Percentiles rank a stretch among this genome's conserved stretches.
phyloP scores from a whole-genome alignment of 2,888 invertebrate genomes.

The Nysson spinosus region DNA sequence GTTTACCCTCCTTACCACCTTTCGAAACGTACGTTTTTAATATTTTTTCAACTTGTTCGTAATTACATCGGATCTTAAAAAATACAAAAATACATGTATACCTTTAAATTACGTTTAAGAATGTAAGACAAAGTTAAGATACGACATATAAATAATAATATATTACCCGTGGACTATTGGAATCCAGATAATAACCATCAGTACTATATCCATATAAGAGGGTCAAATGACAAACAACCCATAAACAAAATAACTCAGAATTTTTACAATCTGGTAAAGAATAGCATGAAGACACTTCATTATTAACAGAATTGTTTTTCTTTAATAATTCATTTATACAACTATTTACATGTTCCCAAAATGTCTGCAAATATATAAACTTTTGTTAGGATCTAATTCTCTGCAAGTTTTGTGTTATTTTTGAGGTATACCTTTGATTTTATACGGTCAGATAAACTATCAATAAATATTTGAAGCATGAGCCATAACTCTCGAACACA shows the following conservation, averaged over 20 bases:
- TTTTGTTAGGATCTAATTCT: not conserved
- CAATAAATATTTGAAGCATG: constrained; percentile 77
- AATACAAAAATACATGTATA: constrained; percentile 9
- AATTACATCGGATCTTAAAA: constrained; percentile 72
- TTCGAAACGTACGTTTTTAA: constrained; percentile 77
- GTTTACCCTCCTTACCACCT: constrained; percentile 70
- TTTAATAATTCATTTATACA: constrained; percentile 68
- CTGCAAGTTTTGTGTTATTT: too few species aligned
- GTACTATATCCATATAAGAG: constrained; percentile 75
- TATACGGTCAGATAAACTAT: constrained; percentile 67
- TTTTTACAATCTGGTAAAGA: constrained; percentile 64
- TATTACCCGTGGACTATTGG: constrained; percentile 63
- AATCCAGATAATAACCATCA: constrained; percentile 73
- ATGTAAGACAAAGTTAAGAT: not conserved
- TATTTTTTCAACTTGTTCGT: constrained; percentile 77
- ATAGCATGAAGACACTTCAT: constrained; percentile 46
- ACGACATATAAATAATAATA: not conserved
- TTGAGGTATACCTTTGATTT: constrained; percentile 61
- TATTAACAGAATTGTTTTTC: constrained; percentile 26
- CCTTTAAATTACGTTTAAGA: not conserved
- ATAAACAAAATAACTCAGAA: constrained; percentile 75
- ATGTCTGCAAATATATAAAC: constrained; percentile 62
- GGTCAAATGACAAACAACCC: constrained; percentile 78
- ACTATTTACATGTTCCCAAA: constrained; percentile 78
- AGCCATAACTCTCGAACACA: constrained; percentile 82